These are phyloP conservation scores for Drosophila buzzatii DNA, from an alignment of 2,888 invertebrate species.

Conservation along the genomic window DNA sequence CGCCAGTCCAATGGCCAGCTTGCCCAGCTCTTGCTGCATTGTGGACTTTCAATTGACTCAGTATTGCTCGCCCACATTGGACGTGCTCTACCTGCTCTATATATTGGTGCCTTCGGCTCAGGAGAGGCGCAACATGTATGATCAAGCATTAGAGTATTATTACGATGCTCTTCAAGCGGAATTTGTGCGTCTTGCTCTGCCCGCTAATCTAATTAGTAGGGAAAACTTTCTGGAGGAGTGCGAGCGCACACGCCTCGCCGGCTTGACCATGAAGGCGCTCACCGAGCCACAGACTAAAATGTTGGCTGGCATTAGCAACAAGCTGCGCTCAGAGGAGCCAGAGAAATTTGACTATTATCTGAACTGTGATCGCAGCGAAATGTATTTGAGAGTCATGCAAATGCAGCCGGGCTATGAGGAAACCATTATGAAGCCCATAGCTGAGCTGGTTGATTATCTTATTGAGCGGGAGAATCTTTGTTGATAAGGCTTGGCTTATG, in stretches of 20 bases:
- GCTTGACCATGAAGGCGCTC: conserved; percentile 81
- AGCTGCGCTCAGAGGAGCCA: conserved; percentile 80
- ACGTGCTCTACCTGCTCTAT: conserved; percentile 86
- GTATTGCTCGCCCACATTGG: conserved; percentile 87
- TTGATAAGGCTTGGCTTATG: neutral
- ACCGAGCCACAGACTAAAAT: conserved; percentile 84
- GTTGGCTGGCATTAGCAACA: conserved; percentile 78
- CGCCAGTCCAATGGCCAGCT: conserved; percentile 64
- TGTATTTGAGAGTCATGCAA: conserved; percentile 81
- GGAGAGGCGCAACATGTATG: conserved; percentile 82
- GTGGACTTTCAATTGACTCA: conserved; percentile 87
- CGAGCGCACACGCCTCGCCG: conserved; percentile 78
- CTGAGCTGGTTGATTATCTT: conserved; percentile 79
- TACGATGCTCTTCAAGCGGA: conserved; percentile 76
- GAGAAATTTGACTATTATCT: conserved; percentile 84
- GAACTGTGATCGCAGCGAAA: conserved; percentile 84
- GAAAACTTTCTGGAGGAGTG: conserved; percentile 82
- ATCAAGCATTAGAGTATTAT: conserved; percentile 85
- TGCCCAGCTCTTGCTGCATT: conserved; percentile 85
- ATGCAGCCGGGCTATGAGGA: conserved; percentile 81
- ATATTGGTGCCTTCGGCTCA: conserved; percentile 83
- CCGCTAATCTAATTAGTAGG: conserved; percentile 69
- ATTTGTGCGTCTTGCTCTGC: conserved; percentile 30
- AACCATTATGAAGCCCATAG: conserved; percentile 76
- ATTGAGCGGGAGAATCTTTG: conserved; percentile 32